These are phyloP conservation scores for Achroia grisella DNA, from an alignment of 1,140 invertebrate species.

Conservation along the genomic window DNA sequence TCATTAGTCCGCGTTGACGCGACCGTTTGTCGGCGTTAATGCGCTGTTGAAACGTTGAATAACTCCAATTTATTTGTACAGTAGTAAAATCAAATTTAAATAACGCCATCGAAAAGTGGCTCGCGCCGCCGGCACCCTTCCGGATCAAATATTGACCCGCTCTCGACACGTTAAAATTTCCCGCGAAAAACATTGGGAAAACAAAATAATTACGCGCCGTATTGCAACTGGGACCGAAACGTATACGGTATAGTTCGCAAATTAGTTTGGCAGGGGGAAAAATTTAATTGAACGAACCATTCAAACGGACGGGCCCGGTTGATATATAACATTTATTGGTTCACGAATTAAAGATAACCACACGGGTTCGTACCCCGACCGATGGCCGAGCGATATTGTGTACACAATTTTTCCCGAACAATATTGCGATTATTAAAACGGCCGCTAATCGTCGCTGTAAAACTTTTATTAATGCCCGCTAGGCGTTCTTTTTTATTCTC, in stretches of 20 bases:
- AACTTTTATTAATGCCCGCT: constrained; percentile 49
- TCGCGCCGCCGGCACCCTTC: constrained; percentile 17
- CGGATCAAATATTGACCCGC: constrained; percentile 58
- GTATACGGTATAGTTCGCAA: constrained; percentile 57
- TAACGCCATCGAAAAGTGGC: constrained; percentile 29
- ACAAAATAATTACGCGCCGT: constrained; percentile 51
- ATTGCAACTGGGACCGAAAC: constrained; percentile 25
- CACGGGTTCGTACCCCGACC: constrained; percentile 13
- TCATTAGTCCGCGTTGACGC: neutral
- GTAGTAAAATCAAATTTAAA: constrained; percentile 40
- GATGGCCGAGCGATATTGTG: too few relatives aligned
- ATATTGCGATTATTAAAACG: constrained; percentile 52
- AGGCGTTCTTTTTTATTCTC: constrained; percentile 19
- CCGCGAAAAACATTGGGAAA: constrained; percentile 60
- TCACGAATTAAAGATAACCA: constrained; percentile 63
- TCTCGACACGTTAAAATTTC: constrained; percentile 55
- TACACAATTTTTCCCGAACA: constrained; percentile 29
- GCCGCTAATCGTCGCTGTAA: constrained; percentile 43
- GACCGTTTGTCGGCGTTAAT: neutral
- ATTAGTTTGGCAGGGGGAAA: constrained; percentile 60
- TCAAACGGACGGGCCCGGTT: constrained; percentile 39
- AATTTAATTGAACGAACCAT: constrained; percentile 57
- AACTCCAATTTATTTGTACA: constrained; percentile 3
- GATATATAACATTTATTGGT: constrained; percentile 70
- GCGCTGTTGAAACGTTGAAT: neutral